A percentile compares a stretch with the other conserved stretches of the same genome.
Conservation (phyloP, 2,888 invertebrate genomes). For the Abrostola tripartita region DNA sequence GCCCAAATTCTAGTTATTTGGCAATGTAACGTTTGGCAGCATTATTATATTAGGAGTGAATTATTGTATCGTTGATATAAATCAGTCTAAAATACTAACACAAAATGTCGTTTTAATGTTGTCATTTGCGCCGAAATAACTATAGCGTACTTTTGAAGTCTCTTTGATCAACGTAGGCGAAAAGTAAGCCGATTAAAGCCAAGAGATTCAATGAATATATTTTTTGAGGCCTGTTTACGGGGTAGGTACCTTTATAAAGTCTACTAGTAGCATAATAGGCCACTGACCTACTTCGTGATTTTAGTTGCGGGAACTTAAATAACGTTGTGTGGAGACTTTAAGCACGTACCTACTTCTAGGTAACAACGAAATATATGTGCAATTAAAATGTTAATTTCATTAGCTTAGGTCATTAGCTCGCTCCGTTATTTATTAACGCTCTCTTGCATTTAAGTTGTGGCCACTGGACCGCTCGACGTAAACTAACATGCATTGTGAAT, state of each 20-base stretch:
- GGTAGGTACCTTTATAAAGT: neutral
- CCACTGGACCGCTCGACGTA: neutral
- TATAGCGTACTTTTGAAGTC: neutral
- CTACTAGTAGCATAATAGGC: too few relatives aligned
- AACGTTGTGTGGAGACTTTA: neutral
- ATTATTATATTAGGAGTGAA: slow-evolving; percentile 33
- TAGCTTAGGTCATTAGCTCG: slow-evolving; percentile 4
- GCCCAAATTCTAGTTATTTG: slow-evolving; percentile 44
- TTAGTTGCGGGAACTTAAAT: neutral
- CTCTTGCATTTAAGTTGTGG: neutral
- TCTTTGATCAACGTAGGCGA: neutral
- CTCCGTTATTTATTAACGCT: slow-evolving; percentile 1
- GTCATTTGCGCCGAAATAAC: neutral
- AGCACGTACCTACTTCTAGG: neutral
- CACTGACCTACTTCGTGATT: neutral
- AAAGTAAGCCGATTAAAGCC: neutral
- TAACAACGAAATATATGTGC: slow-evolving; percentile 6
- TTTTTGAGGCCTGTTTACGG: neutral
- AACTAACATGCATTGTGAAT: neutral
- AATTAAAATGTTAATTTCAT: slow-evolving; percentile 10
- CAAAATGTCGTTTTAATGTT: neutral
- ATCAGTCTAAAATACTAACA: slow-evolving; percentile 20
- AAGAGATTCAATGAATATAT: neutral
- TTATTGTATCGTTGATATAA: slow-evolving; percentile 22
- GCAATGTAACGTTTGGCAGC: slow-evolving; percentile 46